Evolutionary conservation across 2,113 vertebrate genomes (phyloP).

Genomic region (Sporophila hypoxantha): DNA sequence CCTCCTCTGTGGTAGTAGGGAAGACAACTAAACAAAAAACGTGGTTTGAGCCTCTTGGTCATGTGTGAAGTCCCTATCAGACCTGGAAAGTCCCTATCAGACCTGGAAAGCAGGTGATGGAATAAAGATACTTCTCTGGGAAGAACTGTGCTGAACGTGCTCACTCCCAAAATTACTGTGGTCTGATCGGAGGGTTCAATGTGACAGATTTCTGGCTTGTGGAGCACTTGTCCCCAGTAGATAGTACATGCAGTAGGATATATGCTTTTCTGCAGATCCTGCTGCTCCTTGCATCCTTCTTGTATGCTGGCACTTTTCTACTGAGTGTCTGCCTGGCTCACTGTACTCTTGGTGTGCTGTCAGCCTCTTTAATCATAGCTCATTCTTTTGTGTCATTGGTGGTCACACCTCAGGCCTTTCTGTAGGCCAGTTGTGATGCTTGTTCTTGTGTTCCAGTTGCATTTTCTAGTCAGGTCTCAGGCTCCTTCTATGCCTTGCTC

Average conservation of each 20-base stretch:
- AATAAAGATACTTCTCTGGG: not conserved
- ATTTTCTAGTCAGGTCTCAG: not conserved
- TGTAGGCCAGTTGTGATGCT: not conserved
- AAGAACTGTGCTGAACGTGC: not conserved
- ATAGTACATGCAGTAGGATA: not conserved
- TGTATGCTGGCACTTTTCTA: not conserved
- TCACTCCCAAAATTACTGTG: not conserved
- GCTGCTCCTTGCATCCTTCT: not conserved
- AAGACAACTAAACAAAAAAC: not conserved
- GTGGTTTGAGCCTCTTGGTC: not conserved
- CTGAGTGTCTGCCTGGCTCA: not conserved
- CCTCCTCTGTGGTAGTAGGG: not conserved
- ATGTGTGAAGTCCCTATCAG: fast-evolving
- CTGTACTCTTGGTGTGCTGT: not conserved
- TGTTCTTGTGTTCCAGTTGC: not conserved
- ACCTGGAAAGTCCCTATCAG: not conserved
- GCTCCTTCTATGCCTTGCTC: not conserved
- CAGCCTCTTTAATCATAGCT: not conserved
- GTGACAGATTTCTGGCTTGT: not conserved
- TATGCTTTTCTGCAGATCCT: not conserved
- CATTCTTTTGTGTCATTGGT: not conserved
- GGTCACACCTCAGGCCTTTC: not conserved
- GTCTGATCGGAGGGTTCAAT: not conserved
- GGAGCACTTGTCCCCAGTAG: not conserved
- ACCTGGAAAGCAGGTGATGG: not conserved